Evolutionary conservation across 2,888 invertebrate species (phyloP).

Genomic region (Drosophila ustulata): DNA sequence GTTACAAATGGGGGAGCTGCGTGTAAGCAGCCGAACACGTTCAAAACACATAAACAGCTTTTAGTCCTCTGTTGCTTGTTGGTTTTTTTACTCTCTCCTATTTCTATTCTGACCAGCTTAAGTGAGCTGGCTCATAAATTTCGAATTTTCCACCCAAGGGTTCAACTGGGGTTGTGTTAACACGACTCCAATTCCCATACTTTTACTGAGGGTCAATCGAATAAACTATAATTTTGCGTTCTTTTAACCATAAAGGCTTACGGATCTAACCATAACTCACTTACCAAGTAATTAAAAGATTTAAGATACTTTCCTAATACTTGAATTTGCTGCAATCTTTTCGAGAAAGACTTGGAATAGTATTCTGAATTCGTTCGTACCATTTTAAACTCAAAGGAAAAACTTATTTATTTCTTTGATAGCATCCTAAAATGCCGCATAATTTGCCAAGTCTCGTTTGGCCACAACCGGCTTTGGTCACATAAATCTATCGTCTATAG

Average conservation of each 20-base stretch:
- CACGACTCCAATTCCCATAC: neutral
- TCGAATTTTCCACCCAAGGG: slow-evolving; percentile 49
- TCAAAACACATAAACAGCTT: slow-evolving; percentile 74
- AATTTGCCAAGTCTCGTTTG: slow-evolving; percentile 47
- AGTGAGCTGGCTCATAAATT: slow-evolving; percentile 68
- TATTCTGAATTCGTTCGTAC: neutral
- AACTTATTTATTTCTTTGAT: neutral
- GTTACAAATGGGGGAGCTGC: slow-evolving; percentile 65
- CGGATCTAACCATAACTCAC: slow-evolving; percentile 6
- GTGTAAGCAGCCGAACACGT: slow-evolving; percentile 67
- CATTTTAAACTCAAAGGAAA: neutral
- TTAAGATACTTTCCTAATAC: neutral
- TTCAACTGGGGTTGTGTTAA: slow-evolving; percentile 7
- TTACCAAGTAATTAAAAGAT: slow-evolving; percentile 19
- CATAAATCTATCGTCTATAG: slow-evolving; percentile 68
- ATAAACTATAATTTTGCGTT: slow-evolving; percentile 37
- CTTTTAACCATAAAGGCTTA: slow-evolving; percentile 22
- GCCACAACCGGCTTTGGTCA: slow-evolving; percentile 27
- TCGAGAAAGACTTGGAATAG: neutral
- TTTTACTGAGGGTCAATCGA: slow-evolving; percentile 8
- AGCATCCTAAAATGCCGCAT: slow-evolving; percentile 57
- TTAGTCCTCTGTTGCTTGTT: slow-evolving; percentile 43
- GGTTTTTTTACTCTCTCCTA: slow-evolving; percentile 13
- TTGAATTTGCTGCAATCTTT: neutral
- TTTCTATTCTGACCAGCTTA: slow-evolving; percentile 40